Base-by-base conservation (phyloP, 2,888 invertebrate genomes). In the Sarcophaga carnaria region DNA sequence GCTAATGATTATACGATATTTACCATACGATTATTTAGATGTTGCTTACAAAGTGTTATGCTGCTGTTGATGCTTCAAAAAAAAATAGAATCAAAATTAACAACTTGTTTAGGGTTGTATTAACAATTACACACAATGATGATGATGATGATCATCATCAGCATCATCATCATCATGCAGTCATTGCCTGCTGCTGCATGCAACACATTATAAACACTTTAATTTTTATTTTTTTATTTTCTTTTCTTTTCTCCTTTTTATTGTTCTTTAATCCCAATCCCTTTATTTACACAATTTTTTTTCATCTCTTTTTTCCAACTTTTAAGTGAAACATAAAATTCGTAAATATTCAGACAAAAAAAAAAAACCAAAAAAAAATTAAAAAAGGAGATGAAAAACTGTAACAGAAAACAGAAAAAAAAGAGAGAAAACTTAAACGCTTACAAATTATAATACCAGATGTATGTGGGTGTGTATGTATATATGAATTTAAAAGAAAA, bases 51-150 rank as follows among this genome's bases (percentile, higher is more conserved):
- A 54, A 76, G 70, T 64, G 70, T 70, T 20, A 64, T 75, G 37
- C 37, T 37, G 54, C 25, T 82, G 62, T 63, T 72, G 49, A n/a
- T 64, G 54, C 47, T 64, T 4, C 22, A 82, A n/a, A 8, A 63
- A 37, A 37, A 81, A 81, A 54, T 10, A 64, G 47, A 37, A 27
- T 8, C 62, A 25, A 69, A 47, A 63, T 54, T 54, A 74, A 80
- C 80, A 82, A 76, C 54, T 81, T 81, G 69, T 76, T 70, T 82
- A n/a, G 63, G 63, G 63, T 69, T 76, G 70, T 59, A 59, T 25
- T n/a, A 82, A 82, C 59, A 70, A 64, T 70, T 76, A 76, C 22
- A 64, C 37, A 37, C 37, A 37, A 37, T 37, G 37, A 37, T 37
- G 37, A 37, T 37, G 37, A 37, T 37, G 37, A 37, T 37, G 6